Base-by-base conservation (phyloP, 2,797 vertebrate genomes). In the Coregonus sp. region DNA sequence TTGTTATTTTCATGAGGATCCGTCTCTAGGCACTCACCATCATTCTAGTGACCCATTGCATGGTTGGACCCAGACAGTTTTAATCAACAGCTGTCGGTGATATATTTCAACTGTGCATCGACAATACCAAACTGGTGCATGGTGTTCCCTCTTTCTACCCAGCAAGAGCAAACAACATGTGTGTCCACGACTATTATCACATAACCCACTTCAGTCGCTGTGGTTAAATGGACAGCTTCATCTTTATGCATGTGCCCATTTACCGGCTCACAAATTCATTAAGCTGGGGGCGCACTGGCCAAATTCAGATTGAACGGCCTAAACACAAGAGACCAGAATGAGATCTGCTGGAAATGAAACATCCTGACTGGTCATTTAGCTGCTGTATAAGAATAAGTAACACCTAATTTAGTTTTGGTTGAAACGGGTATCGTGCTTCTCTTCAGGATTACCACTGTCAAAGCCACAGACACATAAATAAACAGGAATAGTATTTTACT, bases 171-270 rank as follows among this genome's bases (percentile, higher is more conserved):
- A 47, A 47, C 9, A 12, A 47, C 40, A 40, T 40, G 40, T 40
- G 40, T 11, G 40, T 47, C 9, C 40, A 47, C 40, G 9, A 47
- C 40, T 47, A 12, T 47, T 47, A 47, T 47, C 40, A 47, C 9
- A 47, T 47, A 47, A 47, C 40, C 40, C 40, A 47, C 40, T 47
- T 47, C 40, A 47, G 11, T 47, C 9, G 40, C 40, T 47, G 9
- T 47, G 40, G 40, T 47, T 47, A 47, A 47, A 47, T 47, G 40
- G 40, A 47, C 40, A 47, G 9, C 40, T 47, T 47, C 40, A 47
- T 72, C 56, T 15, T 69, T 4, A 40, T 70, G 16, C 47, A 14
- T 25, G 69, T 15, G 54, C 33, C 72, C 72, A 73, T 73, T 73
- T 37, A n/a, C 37, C 54, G 18, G 33, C 72, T 54, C 29, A 20